Percentiles rank a stretch among this genome's conserved stretches.
These are phyloP conservation scores for Nasonia giraulti DNA, from an alignment of 1,140 invertebrate species.

Conservation along the genomic window DNA sequence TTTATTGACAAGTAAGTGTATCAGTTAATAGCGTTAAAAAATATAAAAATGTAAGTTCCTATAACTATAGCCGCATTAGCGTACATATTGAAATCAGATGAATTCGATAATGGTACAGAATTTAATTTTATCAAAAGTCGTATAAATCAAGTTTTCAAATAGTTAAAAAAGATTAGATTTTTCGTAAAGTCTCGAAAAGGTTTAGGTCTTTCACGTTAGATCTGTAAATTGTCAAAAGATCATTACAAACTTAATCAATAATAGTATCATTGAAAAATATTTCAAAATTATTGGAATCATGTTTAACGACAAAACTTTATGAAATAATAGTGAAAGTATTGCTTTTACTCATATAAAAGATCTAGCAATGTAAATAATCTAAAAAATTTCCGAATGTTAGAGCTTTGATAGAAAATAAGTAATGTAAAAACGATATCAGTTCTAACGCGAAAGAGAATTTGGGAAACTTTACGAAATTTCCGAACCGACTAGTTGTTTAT, in stretches of 20 bases:
- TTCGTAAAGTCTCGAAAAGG: constrained; percentile 13
- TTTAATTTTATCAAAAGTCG: constrained; percentile 8
- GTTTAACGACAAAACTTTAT: too few relatives aligned
- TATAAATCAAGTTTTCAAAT: not conserved
- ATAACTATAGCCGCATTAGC: not conserved
- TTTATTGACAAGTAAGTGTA: not conserved
- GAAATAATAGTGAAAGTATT: not conserved
- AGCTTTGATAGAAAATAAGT: not conserved
- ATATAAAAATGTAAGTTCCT: not conserved
- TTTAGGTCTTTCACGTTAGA: constrained; percentile 5
- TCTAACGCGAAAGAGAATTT: constrained; percentile 5
- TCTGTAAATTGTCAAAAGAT: not conserved
- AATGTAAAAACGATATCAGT: not conserved
- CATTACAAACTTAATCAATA: too few relatives aligned
- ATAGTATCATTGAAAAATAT: too few relatives aligned
- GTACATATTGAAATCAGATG: not conserved
- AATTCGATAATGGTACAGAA: not conserved
- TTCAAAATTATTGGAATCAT: too few relatives aligned
- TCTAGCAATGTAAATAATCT: too few relatives aligned
- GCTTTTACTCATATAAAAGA: not conserved
- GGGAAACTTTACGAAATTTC: constrained; percentile 18
- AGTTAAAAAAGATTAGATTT: not conserved
- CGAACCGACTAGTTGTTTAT: not conserved
- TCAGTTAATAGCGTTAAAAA: not conserved
- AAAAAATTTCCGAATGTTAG: not conserved